These are phyloP conservation scores for Oncorhynchus mykiss DNA, from an alignment of 2,113 vertebrate genomes.

Conservation along the genomic window DNA sequence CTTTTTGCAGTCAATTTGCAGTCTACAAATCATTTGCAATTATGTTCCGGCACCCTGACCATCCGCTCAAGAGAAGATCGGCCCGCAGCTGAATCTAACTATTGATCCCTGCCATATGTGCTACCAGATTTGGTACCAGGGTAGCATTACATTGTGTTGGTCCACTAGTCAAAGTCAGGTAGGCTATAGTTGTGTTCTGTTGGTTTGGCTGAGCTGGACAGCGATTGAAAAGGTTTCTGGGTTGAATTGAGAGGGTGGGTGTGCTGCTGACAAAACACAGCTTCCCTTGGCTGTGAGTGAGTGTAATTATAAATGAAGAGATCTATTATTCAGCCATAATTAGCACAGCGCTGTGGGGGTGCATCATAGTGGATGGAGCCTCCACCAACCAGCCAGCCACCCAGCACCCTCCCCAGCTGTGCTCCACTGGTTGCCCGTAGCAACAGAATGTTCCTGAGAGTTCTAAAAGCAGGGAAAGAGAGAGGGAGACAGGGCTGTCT, in stretches of 20 bases:
- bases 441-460: slow-evolving; percentile 52
- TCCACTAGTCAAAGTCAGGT: too few relatives aligned
- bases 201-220: not conserved
- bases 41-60: too few relatives aligned
- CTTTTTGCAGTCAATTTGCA: too few relatives aligned
- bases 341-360: slow-evolving; percentile 27
- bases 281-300: not conserved
- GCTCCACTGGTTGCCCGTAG: slow-evolving; percentile 50
- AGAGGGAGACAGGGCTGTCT: slow-evolving; percentile 24
- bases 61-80: too few relatives aligned
- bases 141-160: too few relatives aligned
- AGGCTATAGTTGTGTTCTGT: too few relatives aligned
- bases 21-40: too few relatives aligned
- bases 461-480: slow-evolving; percentile 3
- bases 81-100: too few relatives aligned
- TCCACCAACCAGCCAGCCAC: too few relatives aligned
- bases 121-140: too few relatives aligned
- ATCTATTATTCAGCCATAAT: slow-evolving; percentile 22
- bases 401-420: slow-evolving; percentile 26
- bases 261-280: slow-evolving; percentile 14
- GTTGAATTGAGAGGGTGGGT: not conserved
- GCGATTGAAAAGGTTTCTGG: not conserved
- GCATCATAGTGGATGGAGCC: slow-evolving; percentile 4
- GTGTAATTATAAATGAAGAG: slow-evolving; percentile 38
- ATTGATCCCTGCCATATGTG: too few relatives aligned